phyloP scores from a whole-genome alignment of 1,140 invertebrate species.

The Choristoneura fumiferana region DNA sequence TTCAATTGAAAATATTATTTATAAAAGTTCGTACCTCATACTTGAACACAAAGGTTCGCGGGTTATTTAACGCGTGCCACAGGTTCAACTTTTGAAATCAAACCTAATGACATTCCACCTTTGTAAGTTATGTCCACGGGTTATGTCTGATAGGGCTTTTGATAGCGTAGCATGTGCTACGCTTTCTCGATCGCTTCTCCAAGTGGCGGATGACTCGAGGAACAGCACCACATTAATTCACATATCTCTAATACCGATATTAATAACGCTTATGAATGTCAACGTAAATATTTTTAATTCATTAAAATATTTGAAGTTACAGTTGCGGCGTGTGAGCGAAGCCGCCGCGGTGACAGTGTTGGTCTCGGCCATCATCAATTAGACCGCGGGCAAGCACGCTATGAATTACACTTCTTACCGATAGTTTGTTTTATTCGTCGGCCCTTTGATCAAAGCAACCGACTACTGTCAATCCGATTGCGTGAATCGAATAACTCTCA shows the following conservation, averaged over 20 bases:
- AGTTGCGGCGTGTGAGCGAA: constrained; percentile 24
- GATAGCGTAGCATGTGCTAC: constrained; percentile 3
- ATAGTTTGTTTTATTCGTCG: constrained; percentile 32
- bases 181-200: constrained; percentile 10
- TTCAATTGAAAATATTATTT: constrained; percentile 17
- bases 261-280: constrained; percentile 3
- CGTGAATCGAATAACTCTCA: constrained; percentile 37
- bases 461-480: constrained; percentile 28
- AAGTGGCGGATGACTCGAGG: not conserved
- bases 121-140: not conserved
- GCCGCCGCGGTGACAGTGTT: constrained; percentile 29
- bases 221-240: not conserved
- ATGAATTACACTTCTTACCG: constrained; percentile 35
- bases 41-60: no score
- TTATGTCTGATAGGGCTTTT: not conserved
- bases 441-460: constrained; percentile 34
- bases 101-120: not conserved
- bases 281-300: constrained; percentile 16
- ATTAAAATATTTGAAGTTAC: constrained; percentile 19
- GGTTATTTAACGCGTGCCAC: no score
- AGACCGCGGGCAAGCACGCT: constrained; percentile 25
- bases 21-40: not conserved
- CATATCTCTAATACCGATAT: constrained; percentile 12
- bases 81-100: no score
- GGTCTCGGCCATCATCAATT: constrained; percentile 37